Base-by-base conservation (phyloP, 1,140 invertebrate genomes). In the Proales similis region DNA sequence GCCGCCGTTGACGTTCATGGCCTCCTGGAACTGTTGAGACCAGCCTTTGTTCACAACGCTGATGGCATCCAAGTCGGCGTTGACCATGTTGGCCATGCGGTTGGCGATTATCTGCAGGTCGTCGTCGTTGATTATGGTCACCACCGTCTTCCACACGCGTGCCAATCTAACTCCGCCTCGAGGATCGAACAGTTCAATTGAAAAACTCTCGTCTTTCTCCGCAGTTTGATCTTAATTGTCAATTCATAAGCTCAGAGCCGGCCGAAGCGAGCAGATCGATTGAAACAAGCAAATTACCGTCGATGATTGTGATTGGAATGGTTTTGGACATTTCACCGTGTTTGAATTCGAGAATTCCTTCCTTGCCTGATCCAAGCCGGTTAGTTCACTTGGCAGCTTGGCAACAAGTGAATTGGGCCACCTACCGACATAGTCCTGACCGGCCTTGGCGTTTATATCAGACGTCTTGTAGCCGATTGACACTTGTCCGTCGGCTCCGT, bases 51-150 rank as follows among this genome's bases (percentile, higher is more conserved):
- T 77, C 32, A 81, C 77, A 11, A 83, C 73, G 65, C 76, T 65
- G 39, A 83, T 67, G 2, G 75, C 73, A 63, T 83, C 80, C 20
- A 83, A 67, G 69, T 82, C 83, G 11, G 78, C 73, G 63, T 79
- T 81, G 1, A 81, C 82, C 69, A 81, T 70, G 22, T 76, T 71
- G 66, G 80, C 77, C 64, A 83, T 70, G 43, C 79, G 73, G 63
- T 75, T 77, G 64, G 83, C 75, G 22, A 83, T 77, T n/a, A 17
- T 57, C 24, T 51, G 42, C 9, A 60, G 33, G 66, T 27, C 63
- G 70, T 83, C 82, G 68, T 84, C 82, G 68, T 82, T 83, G 4
- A 81, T 80, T 62, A 84, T 82, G 0, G 82, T 84, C n/a, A 84
- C 74, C n/a, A 82, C 81, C 19, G 79, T 79, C 66, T 78, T 75